These are phyloP conservation scores for Crypturellus tataupa DNA, from an alignment of 2,797 vertebrate genomes.

Conservation along the genomic window DNA sequence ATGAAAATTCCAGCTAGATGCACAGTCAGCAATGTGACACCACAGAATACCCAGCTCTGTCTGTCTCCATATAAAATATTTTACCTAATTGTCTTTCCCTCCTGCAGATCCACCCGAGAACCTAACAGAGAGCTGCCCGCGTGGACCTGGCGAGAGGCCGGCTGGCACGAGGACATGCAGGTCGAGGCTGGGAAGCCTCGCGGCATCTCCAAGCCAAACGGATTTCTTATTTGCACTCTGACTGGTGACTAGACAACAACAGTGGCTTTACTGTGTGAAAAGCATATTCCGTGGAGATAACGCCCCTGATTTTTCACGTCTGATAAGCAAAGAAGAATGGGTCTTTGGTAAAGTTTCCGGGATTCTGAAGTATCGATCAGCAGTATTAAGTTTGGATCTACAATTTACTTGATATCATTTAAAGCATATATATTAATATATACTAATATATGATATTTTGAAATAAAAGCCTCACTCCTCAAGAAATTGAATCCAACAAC, in stretches of 20 bases:
- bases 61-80: not conserved
- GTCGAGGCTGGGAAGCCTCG: slow-evolving; percentile 86
- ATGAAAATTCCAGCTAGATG: accelerated
- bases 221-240: slow-evolving; percentile 91
- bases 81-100: slow-evolving; percentile 70
- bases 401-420: slow-evolving; percentile 82
- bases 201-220: slow-evolving; percentile 88
- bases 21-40: not conserved
- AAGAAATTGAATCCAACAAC: slow-evolving; percentile 78
- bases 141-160: slow-evolving; percentile 61
- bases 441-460: slow-evolving; percentile 84
- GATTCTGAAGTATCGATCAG: slow-evolving; percentile 65
- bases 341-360: slow-evolving; percentile 70
- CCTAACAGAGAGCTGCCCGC: slow-evolving; percentile 88
- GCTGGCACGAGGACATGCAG: slow-evolving; percentile 78
- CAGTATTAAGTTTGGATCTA: slow-evolving; percentile 78
- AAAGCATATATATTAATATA: slow-evolving; percentile 81
- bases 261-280: slow-evolving; percentile 76
- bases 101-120: slow-evolving; percentile 97
- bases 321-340: slow-evolving; percentile 63
- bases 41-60: not conserved
- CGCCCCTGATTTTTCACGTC: slow-evolving; percentile 58
- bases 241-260: slow-evolving; percentile 79
- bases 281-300: slow-evolving; percentile 59
- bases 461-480: slow-evolving; percentile 81